Conservation (phyloP, 2,797 vertebrate species). For the Cynodonichthys magdalenae region DNA sequence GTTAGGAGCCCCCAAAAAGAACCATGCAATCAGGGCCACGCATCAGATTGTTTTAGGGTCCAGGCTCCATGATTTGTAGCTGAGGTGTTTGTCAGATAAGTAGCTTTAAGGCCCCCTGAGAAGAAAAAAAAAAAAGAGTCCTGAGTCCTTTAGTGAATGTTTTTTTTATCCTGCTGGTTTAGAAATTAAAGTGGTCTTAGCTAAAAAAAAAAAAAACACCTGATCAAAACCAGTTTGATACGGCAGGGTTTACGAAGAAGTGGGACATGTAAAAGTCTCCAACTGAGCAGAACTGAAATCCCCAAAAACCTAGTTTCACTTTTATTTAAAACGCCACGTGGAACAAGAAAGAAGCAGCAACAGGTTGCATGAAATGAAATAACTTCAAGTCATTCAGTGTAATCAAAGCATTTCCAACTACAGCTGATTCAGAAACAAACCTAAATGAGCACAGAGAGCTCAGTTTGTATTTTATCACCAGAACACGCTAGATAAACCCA, state of each 20-base stretch:
- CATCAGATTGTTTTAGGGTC: neutral
- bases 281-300: conserved; percentile 18
- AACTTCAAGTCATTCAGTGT: neutral
- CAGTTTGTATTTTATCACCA: conserved; percentile 24
- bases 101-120: conserved; percentile 50
- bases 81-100: conserved; percentile 54
- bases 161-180: conserved; percentile 42
- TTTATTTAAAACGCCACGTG: conserved; percentile 3
- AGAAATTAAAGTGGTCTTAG: conserved; percentile 59
- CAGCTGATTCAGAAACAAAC: neutral
- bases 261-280: conserved; percentile 5
- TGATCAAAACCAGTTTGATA: conserved; percentile 33
- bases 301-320: conserved; percentile 24
- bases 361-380: too few relatives aligned
- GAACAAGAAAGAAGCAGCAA: too few relatives aligned
- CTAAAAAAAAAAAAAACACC: conserved; percentile 37
- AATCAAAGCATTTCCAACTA: conserved; percentile 14
- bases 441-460: conserved; percentile 14
- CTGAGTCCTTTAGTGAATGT: conserved; percentile 40
- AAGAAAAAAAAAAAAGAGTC: too few relatives aligned
- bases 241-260: conserved; percentile 6
- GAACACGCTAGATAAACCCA: conserved; percentile 23
- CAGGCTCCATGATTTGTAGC: conserved; percentile 24
- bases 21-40: too few relatives aligned
- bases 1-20: too few relatives aligned